Percentiles rank a stretch among this genome's conserved stretches.
Evolutionary conservation across 37 sponge, comb jelly and placozoan genomes (phyloP).

Genomic region (Diacarnus erythraeanus): DNA sequence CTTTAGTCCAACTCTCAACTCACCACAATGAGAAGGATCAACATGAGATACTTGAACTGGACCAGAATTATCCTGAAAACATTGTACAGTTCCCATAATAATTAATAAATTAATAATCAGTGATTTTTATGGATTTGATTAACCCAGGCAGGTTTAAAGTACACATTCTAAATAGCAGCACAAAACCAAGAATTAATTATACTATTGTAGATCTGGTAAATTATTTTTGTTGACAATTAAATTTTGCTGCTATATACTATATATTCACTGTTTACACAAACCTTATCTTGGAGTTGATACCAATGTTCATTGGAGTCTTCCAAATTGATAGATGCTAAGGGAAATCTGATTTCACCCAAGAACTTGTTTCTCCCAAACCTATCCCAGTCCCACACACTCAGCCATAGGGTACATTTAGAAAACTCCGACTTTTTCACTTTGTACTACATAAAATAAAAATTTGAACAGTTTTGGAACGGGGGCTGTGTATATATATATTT

Average conservation of each 20-base stretch:
- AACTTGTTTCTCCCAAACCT: constrained; percentile 51
- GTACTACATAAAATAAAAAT: constrained; percentile 31
- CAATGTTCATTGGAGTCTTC: constrained; percentile 31
- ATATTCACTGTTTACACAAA: not conserved
- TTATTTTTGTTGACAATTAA: not conserved
- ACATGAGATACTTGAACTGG: not conserved
- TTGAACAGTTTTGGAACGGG: no score
- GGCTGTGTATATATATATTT: no score
- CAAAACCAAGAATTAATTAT: not conserved
- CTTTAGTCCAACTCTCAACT: constrained; percentile 22
- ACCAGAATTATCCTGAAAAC: not conserved
- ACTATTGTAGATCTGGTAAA: not conserved
- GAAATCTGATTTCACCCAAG: constrained; percentile 64
- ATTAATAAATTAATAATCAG: not conserved
- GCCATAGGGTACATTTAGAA: constrained; percentile 28
- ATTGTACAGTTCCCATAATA: not conserved
- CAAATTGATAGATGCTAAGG: constrained; percentile 43
- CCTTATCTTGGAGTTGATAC: constrained; percentile 58
- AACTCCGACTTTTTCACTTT: constrained; percentile 37
- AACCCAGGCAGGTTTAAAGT: no score
- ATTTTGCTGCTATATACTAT: not conserved
- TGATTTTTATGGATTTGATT: no score
- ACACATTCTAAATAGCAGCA: not conserved
- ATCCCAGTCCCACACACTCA: constrained; percentile 67
- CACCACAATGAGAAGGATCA: constrained; percentile 4